Evolutionary conservation across 2,888 invertebrate genomes (phyloP).

Genomic region (Gymnosoma rotundatum): DNA sequence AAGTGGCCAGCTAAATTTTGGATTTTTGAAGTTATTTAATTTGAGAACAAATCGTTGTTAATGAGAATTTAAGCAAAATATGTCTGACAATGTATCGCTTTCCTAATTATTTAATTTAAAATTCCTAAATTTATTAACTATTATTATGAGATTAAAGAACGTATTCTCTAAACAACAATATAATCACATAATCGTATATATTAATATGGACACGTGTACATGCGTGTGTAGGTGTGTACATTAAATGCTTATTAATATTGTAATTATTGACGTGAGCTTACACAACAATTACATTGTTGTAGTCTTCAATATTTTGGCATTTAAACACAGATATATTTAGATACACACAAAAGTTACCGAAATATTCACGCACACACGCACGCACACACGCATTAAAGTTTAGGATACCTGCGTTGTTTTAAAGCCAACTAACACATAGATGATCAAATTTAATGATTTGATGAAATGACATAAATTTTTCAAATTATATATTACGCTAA

Average conservation of each 20-base stretch:
- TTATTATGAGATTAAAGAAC: conserved; percentile 4
- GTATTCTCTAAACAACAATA: conserved; percentile 14
- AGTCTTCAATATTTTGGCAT: conserved; percentile 34
- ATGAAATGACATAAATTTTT: conserved; percentile 56
- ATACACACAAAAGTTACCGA: background rate
- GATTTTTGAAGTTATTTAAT: too few species aligned
- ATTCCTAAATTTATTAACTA: background rate
- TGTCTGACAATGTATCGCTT: background rate
- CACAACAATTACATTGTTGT: conserved; percentile 62
- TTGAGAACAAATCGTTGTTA: too few species aligned
- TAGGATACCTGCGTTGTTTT: conserved; percentile 2
- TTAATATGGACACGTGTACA: background rate
- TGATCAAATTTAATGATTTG: conserved; percentile 50
- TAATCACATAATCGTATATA: conserved; percentile 31
- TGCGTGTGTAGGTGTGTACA: background rate
- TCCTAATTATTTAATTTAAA: background rate
- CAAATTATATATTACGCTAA: conserved; percentile 40
- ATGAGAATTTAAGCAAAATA: too few species aligned
- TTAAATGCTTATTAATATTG: conserved; percentile 57
- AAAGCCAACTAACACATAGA: background rate
- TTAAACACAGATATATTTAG: background rate
- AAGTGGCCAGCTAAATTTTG: too few species aligned
- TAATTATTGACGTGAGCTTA: conserved; percentile 65
- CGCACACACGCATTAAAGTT: background rate
- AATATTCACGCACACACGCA: background rate